Conservation (phyloP, 2,797 vertebrate genomes). For the Sternarchorhynchus goeldii region DNA sequence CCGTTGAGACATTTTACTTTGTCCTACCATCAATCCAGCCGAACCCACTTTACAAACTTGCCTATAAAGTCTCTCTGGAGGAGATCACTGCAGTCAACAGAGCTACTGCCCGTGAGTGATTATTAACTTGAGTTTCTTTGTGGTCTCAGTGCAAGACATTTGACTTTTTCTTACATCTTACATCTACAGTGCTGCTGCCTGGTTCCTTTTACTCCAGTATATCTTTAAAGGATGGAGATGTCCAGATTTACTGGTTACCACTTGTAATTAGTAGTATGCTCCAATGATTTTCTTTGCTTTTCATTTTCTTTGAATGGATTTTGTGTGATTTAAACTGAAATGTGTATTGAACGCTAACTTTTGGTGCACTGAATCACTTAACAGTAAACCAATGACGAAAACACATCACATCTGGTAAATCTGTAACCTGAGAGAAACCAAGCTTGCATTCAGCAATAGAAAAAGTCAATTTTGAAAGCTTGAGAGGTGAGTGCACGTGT, state of each 20-base stretch:
- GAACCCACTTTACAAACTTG: slow-evolving; percentile 36
- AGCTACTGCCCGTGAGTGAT: slow-evolving; percentile 68
- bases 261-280: background rate
- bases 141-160: slow-evolving; percentile 44
- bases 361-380: background rate
- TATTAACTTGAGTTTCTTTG: slow-evolving; percentile 75
- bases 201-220: background rate
- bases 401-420: slow-evolving; percentile 6
- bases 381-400: background rate
- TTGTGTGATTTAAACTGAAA: background rate
- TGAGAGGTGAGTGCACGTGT: background rate
- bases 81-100: slow-evolving; percentile 5
- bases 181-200: slow-evolving; percentile 31
- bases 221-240: background rate
- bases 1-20: background rate
- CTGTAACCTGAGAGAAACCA: slow-evolving; percentile 21
- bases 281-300: background rate
- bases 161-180: slow-evolving; percentile 18
- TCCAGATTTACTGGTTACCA: background rate
- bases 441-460: background rate
- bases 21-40: background rate
- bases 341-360: slow-evolving; percentile 11
- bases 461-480: background rate
- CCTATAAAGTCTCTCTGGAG: slow-evolving; percentile 32
- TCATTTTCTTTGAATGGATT: slow-evolving; percentile 3